Evolutionary conservation across 2,797 vertebrate species (phyloP).

Genomic region (Knipowitschia caucasica): DNA sequence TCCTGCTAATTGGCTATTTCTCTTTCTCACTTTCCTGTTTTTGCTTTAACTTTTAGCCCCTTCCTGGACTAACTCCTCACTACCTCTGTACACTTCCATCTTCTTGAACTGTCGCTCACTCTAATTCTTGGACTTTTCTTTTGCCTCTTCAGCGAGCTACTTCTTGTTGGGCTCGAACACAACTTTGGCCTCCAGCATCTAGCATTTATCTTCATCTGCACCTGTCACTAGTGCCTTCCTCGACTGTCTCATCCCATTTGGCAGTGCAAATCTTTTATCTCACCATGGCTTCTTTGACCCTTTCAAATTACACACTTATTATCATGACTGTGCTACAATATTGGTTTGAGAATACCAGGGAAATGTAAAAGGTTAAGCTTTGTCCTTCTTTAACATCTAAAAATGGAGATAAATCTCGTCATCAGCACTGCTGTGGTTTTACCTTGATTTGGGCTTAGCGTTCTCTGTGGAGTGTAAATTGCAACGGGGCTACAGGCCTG

Average conservation of each 20-base stretch:
- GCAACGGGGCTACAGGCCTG: constrained; percentile 15
- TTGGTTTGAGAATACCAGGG: constrained; percentile 20
- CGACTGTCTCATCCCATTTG: constrained; percentile 42
- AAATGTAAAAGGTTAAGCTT: constrained; percentile 46
- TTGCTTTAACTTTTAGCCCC: constrained; percentile 61
- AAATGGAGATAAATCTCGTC: constrained; percentile 42
- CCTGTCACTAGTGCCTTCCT: constrained; percentile 48
- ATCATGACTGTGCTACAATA: constrained; percentile 34
- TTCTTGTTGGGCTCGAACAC: constrained; percentile 26
- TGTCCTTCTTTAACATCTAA: constrained; percentile 44
- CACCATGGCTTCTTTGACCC: constrained; percentile 27
- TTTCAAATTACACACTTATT: constrained; percentile 35
- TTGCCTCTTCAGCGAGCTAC: constrained; percentile 22
- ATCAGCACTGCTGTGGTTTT: constrained; percentile 34
- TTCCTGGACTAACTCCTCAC: constrained; percentile 30
- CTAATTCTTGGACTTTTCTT: constrained; percentile 19
- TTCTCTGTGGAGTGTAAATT: constrained; percentile 39
- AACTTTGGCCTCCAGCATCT: constrained; percentile 39
- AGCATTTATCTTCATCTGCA: constrained; percentile 58
- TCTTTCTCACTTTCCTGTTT: constrained; percentile 63
- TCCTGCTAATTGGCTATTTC: constrained; percentile 80
- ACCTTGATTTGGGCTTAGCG: constrained; percentile 42
- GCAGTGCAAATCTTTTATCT: constrained; percentile 25
- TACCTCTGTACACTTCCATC: constrained; percentile 10
- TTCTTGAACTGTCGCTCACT: constrained; percentile 14